Evolutionary conservation across 2,888 invertebrate genomes (phyloP).

Genomic region (Blomia tropicalis): DNA sequence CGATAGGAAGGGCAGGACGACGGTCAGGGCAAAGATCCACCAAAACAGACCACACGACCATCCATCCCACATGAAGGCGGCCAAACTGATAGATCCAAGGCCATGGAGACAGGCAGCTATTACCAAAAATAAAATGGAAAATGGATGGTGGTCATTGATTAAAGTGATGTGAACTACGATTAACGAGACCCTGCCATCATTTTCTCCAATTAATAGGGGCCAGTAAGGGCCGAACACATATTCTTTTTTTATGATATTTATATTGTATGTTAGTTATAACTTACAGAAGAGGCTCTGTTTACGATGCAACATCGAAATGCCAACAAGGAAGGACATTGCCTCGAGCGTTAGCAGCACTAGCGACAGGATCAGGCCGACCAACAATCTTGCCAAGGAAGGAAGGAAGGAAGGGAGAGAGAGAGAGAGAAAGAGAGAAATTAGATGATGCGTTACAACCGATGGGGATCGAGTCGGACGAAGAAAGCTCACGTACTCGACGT

Average conservation of each 20-base stretch:
- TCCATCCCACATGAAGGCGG: neutral
- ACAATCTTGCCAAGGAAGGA: constrained; percentile 1
- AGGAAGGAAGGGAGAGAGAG: neutral
- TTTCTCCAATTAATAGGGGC: no score
- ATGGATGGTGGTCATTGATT: no score
- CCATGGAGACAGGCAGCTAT: neutral
- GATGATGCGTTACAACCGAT: neutral
- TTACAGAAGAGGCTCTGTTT: constrained; percentile 9
- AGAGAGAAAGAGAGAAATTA: neutral
- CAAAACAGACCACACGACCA: constrained; percentile 6
- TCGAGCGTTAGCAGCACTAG: constrained; percentile 8
- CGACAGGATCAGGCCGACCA: constrained; percentile 12
- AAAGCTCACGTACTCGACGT: constrained; percentile 5
- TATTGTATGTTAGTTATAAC: no score
- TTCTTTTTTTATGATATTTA: no score
- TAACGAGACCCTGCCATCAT: no score
- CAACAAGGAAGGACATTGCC: neutral
- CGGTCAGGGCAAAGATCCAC: neutral
- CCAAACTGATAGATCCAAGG: neutral
- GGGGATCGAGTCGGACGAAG: neutral
- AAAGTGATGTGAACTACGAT: no score
- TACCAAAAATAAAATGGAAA: neutral
- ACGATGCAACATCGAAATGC: constrained; percentile 4
- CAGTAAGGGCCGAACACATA: neutral
- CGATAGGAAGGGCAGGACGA: neutral